Percentiles rank a stretch among this genome's conserved stretches.
These are phyloP conservation scores for Phataginus tricuspis DNA, from an alignment of 2,797 vertebrate species.

Conservation along the genomic window DNA sequence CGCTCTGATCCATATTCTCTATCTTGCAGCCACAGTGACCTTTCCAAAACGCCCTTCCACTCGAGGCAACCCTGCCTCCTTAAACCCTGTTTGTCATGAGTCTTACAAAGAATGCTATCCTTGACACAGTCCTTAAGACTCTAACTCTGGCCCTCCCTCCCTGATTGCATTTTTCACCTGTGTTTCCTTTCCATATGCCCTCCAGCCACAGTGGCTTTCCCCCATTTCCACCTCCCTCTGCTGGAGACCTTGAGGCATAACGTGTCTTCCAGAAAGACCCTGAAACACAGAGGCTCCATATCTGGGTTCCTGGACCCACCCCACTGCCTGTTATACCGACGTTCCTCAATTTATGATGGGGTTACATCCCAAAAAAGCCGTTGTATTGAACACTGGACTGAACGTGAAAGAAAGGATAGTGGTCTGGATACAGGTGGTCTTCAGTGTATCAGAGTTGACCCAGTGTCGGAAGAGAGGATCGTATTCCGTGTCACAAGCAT, in stretches of 20 bases:
- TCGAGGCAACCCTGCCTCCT: rapidly evolving
- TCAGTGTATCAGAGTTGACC: too few relatives aligned
- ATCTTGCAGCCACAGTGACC: rapidly evolving
- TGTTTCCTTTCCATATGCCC: rapidly evolving
- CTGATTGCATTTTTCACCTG: background rate
- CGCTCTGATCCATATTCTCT: rapidly evolving
- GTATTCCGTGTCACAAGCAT: too few relatives aligned
- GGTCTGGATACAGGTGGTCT: too few relatives aligned
- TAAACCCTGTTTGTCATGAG: background rate
- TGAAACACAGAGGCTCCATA: rapidly evolving
- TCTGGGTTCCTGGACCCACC: too few relatives aligned
- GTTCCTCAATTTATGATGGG: too few relatives aligned
- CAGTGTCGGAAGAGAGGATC: too few relatives aligned
- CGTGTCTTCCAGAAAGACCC: background rate
- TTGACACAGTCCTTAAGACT: rapidly evolving
- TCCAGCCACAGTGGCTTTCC: rapidly evolving
- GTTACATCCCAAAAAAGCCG: too few relatives aligned
- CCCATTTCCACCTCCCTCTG: rapidly evolving
- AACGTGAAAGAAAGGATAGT: too few relatives aligned
- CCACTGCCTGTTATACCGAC: rapidly evolving
- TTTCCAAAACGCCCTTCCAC: too few relatives aligned
- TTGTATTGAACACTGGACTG: too few relatives aligned
- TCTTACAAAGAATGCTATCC: rapidly evolving
- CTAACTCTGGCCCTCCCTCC: too few relatives aligned
- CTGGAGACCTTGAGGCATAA: rapidly evolving